Base-by-base conservation (phyloP, 2,888 invertebrate genomes). In the Callimorpha dominula region DNA sequence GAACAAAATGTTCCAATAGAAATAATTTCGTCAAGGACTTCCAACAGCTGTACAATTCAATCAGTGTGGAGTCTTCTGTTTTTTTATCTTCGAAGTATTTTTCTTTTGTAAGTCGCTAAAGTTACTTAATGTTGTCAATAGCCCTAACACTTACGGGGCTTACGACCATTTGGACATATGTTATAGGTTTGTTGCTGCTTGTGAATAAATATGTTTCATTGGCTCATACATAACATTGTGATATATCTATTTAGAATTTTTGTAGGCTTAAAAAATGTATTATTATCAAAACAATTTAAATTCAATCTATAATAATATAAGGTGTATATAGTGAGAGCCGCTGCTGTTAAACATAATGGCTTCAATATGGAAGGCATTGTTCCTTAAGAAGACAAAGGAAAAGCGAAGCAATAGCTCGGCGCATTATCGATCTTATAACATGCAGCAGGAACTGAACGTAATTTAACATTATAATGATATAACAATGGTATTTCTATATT, bases 1-100 rank as follows among this genome's bases (percentile, higher is more conserved):
- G 94, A 92, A 93, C 94, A 93, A 93, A 94, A 94, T 94, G 94
- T 91, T 94, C 91, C 94, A 92, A 93, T 94, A 93, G 93, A 95
- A 94, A 95, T 94, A 94, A 95, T 95, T 94, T 93, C 91, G 93
- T 93, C 93, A 94, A 94, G 93, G 92, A 92, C 91, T 89, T 86
- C 88, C 91, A 91, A 91, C 94, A 93, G 92, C 89, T 94, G 94
- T 94, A 93, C 93, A 92, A 94, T 94, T 95, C 95, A 94, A 94
- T 95, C 94, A 93, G 92, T 79, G 86, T 78, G 82, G 83, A 87
- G 86, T 88, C 90, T 89, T 88, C 86, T 91, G 89, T 91, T 91
- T 92, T 68, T 90, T 91, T 90, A 87, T 87, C 85, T 87, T 81
- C 78, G 80, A 81, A 84, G 88, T 88, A 88, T 89, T 93, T 84